These are phyloP conservation scores for Prosopocoilus inquinatus DNA, from an alignment of 2,888 invertebrate species.

Conservation along the genomic window DNA sequence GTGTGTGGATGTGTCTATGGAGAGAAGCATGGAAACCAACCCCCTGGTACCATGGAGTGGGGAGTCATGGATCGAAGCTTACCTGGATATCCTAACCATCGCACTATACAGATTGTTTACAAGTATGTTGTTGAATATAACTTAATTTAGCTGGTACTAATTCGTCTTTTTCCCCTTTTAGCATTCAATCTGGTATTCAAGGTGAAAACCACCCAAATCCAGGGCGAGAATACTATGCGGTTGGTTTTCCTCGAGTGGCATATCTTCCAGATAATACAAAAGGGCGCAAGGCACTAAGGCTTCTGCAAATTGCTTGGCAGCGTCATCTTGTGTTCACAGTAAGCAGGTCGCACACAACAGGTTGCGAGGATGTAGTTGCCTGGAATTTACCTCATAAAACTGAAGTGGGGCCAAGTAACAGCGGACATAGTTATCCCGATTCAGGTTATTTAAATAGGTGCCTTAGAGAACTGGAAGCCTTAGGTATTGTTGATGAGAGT, in stretches of 20 bases:
- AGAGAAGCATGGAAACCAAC: slow-evolving; percentile 76
- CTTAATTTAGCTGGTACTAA: not conserved
- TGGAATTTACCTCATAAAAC: slow-evolving; percentile 93
- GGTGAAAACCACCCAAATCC: slow-evolving; percentile 76
- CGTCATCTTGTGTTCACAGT: slow-evolving; percentile 82
- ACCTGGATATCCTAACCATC: slow-evolving; percentile 66
- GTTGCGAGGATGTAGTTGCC: slow-evolving; percentile 85
- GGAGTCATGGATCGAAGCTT: slow-evolving; percentile 65
- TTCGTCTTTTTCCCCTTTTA: slow-evolving; percentile 43
- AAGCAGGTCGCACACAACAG: slow-evolving; percentile 84
- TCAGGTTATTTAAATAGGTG: slow-evolving; percentile 70
- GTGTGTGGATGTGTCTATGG: slow-evolving; percentile 85
- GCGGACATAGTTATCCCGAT: slow-evolving; percentile 71
- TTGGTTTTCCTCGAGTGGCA: slow-evolving; percentile 80
- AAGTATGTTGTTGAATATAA: slow-evolving; percentile 57
- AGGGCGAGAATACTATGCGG: slow-evolving; percentile 83
- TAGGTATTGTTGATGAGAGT: slow-evolving; percentile 56
- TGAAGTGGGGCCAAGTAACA: slow-evolving; percentile 59
- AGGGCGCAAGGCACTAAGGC: slow-evolving; percentile 72
- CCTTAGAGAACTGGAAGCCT: slow-evolving; percentile 57
- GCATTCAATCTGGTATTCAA: slow-evolving; percentile 84
- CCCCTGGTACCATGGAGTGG: slow-evolving; percentile 82
- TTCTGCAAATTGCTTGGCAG: slow-evolving; percentile 81
- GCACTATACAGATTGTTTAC: slow-evolving; percentile 81
- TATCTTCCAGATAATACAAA: slow-evolving; percentile 82